These are phyloP conservation scores for Zaprionus bogoriensis DNA, from an alignment of 2,888 invertebrate species.

Conservation along the genomic window DNA sequence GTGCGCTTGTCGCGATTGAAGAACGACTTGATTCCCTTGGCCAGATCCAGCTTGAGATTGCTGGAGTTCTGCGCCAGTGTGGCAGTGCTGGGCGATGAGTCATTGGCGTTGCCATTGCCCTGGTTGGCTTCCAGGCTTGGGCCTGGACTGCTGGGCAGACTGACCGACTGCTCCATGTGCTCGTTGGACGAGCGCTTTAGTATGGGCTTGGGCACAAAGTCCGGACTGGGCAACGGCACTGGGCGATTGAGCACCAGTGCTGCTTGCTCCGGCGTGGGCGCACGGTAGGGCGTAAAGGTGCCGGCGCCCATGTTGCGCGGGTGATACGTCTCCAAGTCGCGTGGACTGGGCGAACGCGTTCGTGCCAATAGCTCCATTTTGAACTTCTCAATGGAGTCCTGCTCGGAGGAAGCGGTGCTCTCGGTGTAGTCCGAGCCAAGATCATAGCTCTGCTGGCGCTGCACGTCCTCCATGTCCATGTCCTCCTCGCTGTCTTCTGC, in stretches of 20 bases:
- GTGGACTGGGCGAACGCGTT: conserved; percentile 82
- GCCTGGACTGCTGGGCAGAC: conserved; percentile 58
- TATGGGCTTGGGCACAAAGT: conserved; percentile 91
- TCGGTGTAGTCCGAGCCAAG: conserved; percentile 87
- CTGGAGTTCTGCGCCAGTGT: conserved; percentile 7
- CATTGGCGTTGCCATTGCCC: not conserved
- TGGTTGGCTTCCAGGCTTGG: not conserved
- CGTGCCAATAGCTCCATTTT: conserved; percentile 81
- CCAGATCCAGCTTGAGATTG: conserved; percentile 65
- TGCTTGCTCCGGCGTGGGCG: conserved; percentile 84
- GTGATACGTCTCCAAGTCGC: conserved; percentile 87
- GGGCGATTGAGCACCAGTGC: conserved; percentile 86
- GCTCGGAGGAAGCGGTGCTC: conserved; percentile 85
- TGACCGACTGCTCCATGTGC: conserved; percentile 73
- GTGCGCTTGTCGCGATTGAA: conserved; percentile 80
- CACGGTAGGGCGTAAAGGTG: conserved; percentile 81
- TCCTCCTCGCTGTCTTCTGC: conserved; percentile 68
- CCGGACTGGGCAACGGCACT: conserved; percentile 87
- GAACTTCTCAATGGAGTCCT: conserved; percentile 82
- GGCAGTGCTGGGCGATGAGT: not conserved
- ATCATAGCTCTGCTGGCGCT: conserved; percentile 77
- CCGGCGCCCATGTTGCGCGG: conserved; percentile 85
- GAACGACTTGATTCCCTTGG: conserved; percentile 80
- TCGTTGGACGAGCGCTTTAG: conserved; percentile 85
- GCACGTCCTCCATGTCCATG: conserved; percentile 64